phyloP scores from a whole-genome alignment of 2,797 vertebrate genomes.

The Gymnoscopelus braueri region DNA sequence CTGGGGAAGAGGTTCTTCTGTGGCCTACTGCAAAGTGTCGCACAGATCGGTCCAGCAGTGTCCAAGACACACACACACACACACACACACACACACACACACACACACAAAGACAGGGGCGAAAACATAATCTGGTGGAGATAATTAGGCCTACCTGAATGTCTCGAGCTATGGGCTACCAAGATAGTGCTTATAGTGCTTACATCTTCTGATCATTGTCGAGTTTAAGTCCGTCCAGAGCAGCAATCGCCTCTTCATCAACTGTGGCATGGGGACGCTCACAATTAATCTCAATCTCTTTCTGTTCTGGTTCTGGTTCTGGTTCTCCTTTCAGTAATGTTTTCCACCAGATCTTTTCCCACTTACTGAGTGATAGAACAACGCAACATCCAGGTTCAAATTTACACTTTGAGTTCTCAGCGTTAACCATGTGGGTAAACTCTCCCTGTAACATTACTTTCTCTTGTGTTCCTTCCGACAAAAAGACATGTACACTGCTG shows the following conservation, averaged over 20 bases:
- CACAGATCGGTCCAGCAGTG: too few species aligned
- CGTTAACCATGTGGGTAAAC: conserved; percentile 94
- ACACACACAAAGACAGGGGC: too few species aligned
- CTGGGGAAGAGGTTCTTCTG: too few species aligned
- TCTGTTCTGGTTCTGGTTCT: conserved; percentile 89
- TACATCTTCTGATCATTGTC: conserved; percentile 98
- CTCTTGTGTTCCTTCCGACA: conserved; percentile 81
- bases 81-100: too few species aligned
- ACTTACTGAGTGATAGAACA: conserved; percentile 91
- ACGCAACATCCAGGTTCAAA: conserved; percentile 91
- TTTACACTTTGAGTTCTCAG: conserved; percentile 94
- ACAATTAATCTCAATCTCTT: conserved; percentile 92
- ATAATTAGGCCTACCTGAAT: too few species aligned
- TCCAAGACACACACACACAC: too few species aligned
- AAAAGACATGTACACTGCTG: conserved; percentile 80
- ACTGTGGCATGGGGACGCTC: conserved; percentile 95
- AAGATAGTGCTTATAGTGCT: too few species aligned
- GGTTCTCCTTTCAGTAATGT: conserved; percentile 93
- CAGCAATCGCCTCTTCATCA: conserved; percentile 95
- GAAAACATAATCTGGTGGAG: too few species aligned
- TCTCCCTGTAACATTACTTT: conserved; percentile 89
- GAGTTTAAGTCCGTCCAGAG: conserved; percentile 93
- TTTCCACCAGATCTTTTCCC: conserved; percentile 95
- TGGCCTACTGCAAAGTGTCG: too few species aligned
- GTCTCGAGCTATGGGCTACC: too few species aligned